These are phyloP conservation scores for Linyphia triangularis DNA, from an alignment of 2,888 invertebrate species.

Conservation along the genomic window DNA sequence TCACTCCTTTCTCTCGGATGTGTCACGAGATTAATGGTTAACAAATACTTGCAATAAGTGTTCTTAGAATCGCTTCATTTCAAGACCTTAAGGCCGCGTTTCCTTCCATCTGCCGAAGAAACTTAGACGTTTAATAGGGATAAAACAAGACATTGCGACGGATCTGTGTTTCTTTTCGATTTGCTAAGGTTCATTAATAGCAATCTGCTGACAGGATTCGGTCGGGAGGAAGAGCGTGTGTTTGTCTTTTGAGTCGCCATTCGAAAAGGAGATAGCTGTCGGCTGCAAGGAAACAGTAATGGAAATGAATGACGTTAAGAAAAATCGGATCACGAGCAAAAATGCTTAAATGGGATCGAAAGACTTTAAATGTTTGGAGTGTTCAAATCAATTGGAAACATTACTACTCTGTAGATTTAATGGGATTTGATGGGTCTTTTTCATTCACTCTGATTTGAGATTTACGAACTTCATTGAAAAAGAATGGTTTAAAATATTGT, in stretches of 20 bases:
- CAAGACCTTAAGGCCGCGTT: constrained; percentile 15
- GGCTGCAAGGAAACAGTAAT: constrained; percentile 10
- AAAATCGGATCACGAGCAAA: constrained; percentile 7
- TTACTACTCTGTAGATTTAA: background rate
- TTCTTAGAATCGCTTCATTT: constrained; percentile 9
- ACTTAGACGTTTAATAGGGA: constrained; percentile 70
- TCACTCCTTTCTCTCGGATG: constrained; percentile 37
- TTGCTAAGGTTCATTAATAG: constrained; percentile 63
- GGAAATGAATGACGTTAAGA: constrained; percentile 18
- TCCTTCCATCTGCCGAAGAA: constrained; percentile 43
- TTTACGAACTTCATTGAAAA: no score
- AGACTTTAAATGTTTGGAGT: background rate
- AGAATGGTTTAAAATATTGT: no score
- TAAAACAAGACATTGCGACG: constrained; percentile 49
- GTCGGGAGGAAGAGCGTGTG: background rate
- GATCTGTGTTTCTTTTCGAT: constrained; percentile 39
- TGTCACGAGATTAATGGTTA: constrained; percentile 69
- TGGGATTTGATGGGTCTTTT: no score
- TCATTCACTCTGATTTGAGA: no score
- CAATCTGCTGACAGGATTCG: constrained; percentile 7
- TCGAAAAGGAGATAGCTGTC: constrained; percentile 4
- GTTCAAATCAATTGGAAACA: background rate
- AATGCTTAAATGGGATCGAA: background rate
- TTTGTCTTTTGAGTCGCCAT: background rate
- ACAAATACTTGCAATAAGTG: constrained; percentile 57